A percentile compares a stretch with the other conserved stretches of the same genome.
Evolutionary conservation across 2,888 invertebrate genomes (phyloP).

Genomic region (Amphipoea lucens): DNA sequence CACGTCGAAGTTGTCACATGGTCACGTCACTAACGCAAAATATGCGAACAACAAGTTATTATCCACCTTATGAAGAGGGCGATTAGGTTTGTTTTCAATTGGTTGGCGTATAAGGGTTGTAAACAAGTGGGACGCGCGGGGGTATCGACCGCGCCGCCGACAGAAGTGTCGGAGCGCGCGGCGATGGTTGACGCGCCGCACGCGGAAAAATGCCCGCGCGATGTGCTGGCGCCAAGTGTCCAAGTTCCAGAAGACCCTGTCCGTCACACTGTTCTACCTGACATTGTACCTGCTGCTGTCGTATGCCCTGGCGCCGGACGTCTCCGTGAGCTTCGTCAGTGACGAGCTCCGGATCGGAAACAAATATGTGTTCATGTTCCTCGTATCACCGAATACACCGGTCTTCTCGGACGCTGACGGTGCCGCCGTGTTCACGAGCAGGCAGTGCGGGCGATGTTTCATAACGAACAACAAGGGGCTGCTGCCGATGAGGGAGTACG

Average conservation of each 20-base stretch:
- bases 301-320: constrained; percentile 69
- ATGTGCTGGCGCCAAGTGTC: constrained; percentile 78
- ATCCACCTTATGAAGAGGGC: constrained; percentile 4
- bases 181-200: constrained; percentile 68
- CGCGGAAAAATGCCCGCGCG: constrained; percentile 64
- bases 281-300: constrained; percentile 71
- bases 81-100: constrained; percentile 38
- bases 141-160: constrained; percentile 77
- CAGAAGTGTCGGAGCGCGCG: constrained; percentile 75
- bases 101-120: constrained; percentile 52
- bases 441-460: constrained; percentile 77
- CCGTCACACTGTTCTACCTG: constrained; percentile 72
- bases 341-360: constrained; percentile 75
- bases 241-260: constrained; percentile 73
- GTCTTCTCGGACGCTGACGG: constrained; percentile 75
- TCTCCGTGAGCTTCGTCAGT: constrained; percentile 71
- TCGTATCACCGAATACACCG: constrained; percentile 69
- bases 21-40: constrained; percentile 41
- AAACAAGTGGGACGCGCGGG: constrained; percentile 61
- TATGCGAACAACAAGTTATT: constrained; percentile 1
- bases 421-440: constrained; percentile 72
- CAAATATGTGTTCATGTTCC: constrained; percentile 76
- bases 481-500: constrained; percentile 77
- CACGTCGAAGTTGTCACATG: constrained; percentile 52
- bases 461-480: constrained; percentile 81